These are phyloP conservation scores for Microvelia longipes DNA, from an alignment of 1,140 invertebrate genomes.

Conservation along the genomic window DNA sequence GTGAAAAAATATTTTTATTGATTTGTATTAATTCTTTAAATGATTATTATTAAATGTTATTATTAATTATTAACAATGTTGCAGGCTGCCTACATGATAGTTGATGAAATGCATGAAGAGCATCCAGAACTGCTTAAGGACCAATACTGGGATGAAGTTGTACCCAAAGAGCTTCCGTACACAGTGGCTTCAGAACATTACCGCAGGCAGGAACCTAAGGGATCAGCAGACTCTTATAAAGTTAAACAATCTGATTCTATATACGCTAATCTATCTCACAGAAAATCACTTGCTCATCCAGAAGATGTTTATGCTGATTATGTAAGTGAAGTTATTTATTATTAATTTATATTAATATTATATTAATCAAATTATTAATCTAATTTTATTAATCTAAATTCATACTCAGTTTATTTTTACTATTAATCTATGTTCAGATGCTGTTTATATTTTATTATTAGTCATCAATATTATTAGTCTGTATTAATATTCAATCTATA, in stretches of 20 bases:
- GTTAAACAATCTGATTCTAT: conserved; percentile 64
- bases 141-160: conserved; percentile 80
- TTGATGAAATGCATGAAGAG: conserved; percentile 81
- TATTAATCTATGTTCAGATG: too few relatives aligned
- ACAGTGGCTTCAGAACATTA: conserved; percentile 72
- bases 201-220: conserved; percentile 58
- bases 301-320: conserved; percentile 63
- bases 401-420: too few relatives aligned
- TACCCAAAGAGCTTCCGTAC: conserved; percentile 73
- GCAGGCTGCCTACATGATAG: conserved; percentile 78
- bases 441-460: too few relatives aligned
- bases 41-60: too few relatives aligned
- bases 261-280: conserved; percentile 50
- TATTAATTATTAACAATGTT: too few relatives aligned
- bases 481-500: too few relatives aligned
- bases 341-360: background rate
- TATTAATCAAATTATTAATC: too few relatives aligned
- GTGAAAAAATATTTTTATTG: too few relatives aligned
- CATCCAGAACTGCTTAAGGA: conserved; percentile 74
- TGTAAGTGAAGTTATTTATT: conserved; percentile 18
- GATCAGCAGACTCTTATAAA: conserved; percentile 68
- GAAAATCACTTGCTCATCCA: conserved; percentile 41
- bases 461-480: too few relatives aligned
- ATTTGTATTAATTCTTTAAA: too few relatives aligned
- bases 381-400: too few relatives aligned